phyloP scores from a whole-genome alignment of 2,113 vertebrate genomes.

The Merops nubicus region DNA sequence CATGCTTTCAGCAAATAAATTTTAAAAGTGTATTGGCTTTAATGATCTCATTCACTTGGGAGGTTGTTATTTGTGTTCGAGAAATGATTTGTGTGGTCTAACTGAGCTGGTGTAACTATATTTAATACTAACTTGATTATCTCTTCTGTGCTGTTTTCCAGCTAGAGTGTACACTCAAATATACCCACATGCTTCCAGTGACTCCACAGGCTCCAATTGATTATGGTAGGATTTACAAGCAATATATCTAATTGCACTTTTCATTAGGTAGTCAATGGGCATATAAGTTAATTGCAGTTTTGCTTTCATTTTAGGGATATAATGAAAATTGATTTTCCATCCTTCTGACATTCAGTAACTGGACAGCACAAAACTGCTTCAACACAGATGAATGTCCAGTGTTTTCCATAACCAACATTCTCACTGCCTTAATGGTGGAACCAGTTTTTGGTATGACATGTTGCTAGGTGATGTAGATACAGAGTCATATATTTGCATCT shows the following conservation, averaged over 20 bases:
- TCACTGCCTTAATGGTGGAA: not conserved
- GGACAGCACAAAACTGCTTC: not conserved
- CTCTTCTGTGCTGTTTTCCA: not conserved
- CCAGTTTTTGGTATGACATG: not conserved
- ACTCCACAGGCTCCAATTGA: not conserved
- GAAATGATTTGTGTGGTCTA: slow-evolving; percentile 35
- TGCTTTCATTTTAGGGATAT: not conserved
- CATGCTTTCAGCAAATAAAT: slow-evolving; percentile 44
- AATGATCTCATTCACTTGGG: slow-evolving; percentile 30
- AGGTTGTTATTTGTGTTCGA: slow-evolving; percentile 17
- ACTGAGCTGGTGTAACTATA: slow-evolving; percentile 32
- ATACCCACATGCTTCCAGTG: not conserved
- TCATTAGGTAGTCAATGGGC: slow-evolving; percentile 40
- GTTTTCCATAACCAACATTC: not conserved
- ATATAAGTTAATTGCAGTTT: slow-evolving; percentile 40
- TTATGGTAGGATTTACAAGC: not conserved
- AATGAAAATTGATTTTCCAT: slow-evolving; percentile 36
- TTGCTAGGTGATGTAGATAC: not conserved
- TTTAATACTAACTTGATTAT: slow-evolving; percentile 58
- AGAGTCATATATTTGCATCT: not conserved
- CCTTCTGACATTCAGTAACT: not conserved
- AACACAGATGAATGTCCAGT: not conserved
- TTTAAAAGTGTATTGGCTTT: slow-evolving; percentile 8
- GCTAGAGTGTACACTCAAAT: not conserved
- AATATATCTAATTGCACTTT: slow-evolving; percentile 61